Base-by-base conservation (phyloP, 1,140 invertebrate species). In the Formica selysi region DNA sequence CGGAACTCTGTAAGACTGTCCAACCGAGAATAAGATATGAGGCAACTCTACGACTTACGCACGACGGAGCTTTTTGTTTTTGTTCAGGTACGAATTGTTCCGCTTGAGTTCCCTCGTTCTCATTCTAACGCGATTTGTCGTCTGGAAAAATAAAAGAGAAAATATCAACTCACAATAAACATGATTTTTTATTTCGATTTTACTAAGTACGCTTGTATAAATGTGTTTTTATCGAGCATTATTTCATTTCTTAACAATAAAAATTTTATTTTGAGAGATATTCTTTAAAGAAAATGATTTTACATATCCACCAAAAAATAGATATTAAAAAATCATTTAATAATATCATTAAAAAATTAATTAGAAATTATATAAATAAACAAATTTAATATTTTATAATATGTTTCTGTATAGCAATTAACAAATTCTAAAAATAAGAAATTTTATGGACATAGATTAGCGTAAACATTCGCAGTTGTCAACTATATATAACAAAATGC, bases 81-180 rank as follows among this genome's bases (percentile, higher is more conserved):
- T 41, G 16, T 70, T 41, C 51, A 81, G 51, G 11, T 71, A 48
- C 41, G 1, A 81, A 59, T 71, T 68, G 64, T 80, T 59, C 54
- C 64, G 48, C 44, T 41, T 32, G 67, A 81, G 16, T 81, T 22
- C 44, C 26, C n/a, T 83, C 10, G 16, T 22, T 74, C 19, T 73
- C 67, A 73, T 61, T 11, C 26, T 61, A 59, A 6, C 64, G 13
- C 54, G 11, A 74, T 74, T 54, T 13, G 68, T 48, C 16, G 64
- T 62, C 79, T 83, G 38, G 19, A 83, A 83, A 73, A 74, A 61
- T 6, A 22, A 71, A 81, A 81, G 16, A 44, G 16, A 73, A 81
- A 81, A 41, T 29, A 19, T 81, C 32, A 81, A n/a, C 10, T 3
- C 3, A 5, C 26, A 73, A 54, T 65, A 3, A 54, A 13, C 1